Conservation (phyloP, 2,888 invertebrate genomes). For the Polietes domitor region DNA sequence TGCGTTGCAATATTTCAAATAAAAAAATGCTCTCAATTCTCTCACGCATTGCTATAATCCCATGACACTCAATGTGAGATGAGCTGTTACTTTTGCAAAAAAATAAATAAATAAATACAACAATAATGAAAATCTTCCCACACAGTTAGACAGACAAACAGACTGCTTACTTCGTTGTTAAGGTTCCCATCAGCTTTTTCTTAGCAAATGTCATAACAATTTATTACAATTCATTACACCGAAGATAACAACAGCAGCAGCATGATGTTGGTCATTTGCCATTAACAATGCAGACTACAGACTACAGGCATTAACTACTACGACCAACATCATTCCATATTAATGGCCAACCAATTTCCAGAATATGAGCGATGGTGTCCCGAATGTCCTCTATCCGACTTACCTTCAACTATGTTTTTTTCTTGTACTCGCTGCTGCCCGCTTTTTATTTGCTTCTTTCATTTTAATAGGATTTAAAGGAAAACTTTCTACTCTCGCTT, state of each 20-base stretch:
- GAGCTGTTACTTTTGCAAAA: neutral
- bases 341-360: neutral
- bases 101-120: neutral
- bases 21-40: no score
- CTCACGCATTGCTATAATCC: no score
- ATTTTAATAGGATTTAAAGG: neutral
- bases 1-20: no score
- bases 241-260: conserved; percentile 12
- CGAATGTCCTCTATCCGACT: neutral
- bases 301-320: neutral
- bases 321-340: neutral
- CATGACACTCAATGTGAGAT: neutral
- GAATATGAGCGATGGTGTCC: neutral
- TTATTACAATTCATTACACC: neutral
- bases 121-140: neutral
- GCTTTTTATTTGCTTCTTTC: neutral
- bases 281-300: neutral
- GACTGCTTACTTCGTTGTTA: neutral
- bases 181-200: neutral
- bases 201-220: conserved; percentile 13
- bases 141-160: neutral
- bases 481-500: neutral
- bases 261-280: conserved; percentile 16
- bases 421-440: neutral
- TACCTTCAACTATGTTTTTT: neutral